Base-by-base conservation (phyloP, 1,140 invertebrate species). In the Cecropterus lyciades region DNA sequence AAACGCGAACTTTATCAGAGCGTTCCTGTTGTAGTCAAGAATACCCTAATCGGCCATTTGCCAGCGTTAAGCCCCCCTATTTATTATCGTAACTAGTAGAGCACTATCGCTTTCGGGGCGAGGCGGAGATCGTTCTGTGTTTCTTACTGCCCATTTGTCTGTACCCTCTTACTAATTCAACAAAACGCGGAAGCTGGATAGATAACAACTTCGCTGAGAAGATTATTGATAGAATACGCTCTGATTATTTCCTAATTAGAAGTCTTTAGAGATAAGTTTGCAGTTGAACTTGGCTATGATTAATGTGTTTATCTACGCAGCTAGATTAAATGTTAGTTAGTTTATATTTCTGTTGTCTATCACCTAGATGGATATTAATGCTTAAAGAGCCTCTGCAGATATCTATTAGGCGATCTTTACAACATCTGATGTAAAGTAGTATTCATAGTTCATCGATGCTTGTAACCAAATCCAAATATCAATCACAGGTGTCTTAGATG, bases 21-120 rank as follows among this genome's bases (percentile, higher is more conserved):
- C 77, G 79, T 78, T 79, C 76, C 73, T 80, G 77, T 85, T 86
- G 82, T 87, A 88, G 80, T 87, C 84, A 87, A 88, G 85, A 87
- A 85, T 84, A 74, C 87, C 85, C 87, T 87, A 87, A 89, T 87
- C 84, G 85, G 71, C 87, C 84, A 87, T 87, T 89, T 84, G 85
- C 77, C 68, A 83, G 78, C 81, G 79, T 83, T 89, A 87, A 87
- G 80, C 79, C 75, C 79, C 75, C 75, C 82, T 86, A 89, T 89
- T 87, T 87, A 87, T 87, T 89, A 89, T 85, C 72, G 84, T 83
- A 87, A 87, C 85, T 87, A 82, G 82, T 77, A 75, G 75, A 75
- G 68, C 71, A 85, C 85, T 89, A 89, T 83, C 84, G 83, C 70
- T 85, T 85, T 84, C 75, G 64, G 75, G 72, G 59, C 68, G 72